These are phyloP conservation scores for Petrocephalus microphthalmus DNA, from an alignment of 2,113 vertebrate genomes.

Conservation along the genomic window DNA sequence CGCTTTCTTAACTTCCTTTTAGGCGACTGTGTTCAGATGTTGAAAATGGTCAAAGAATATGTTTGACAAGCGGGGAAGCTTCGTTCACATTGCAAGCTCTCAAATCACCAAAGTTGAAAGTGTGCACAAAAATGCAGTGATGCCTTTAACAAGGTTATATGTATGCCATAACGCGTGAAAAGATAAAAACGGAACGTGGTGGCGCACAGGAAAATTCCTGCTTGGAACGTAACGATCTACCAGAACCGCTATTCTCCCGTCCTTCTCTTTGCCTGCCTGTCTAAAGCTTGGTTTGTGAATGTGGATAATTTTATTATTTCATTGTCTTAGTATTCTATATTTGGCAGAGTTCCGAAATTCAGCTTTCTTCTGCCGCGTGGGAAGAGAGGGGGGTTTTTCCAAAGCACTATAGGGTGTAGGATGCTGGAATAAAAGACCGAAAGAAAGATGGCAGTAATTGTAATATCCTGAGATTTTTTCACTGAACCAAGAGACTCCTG, in stretches of 20 bases:
- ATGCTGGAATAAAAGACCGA: conserved; percentile 68
- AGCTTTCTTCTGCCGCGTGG: conserved; percentile 49
- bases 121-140: not conserved
- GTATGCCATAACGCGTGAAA: not conserved
- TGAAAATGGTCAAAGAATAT: not conserved
- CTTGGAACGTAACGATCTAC: not conserved
- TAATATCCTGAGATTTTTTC: conserved; percentile 71
- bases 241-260: not conserved
- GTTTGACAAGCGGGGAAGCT: not conserved
- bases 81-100: not conserved
- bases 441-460: conserved; percentile 78
- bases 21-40: not conserved
- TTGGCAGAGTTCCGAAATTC: conserved; percentile 52
- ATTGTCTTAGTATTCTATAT: conserved; percentile 42
- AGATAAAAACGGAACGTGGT: not conserved
- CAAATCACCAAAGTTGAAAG: not conserved
- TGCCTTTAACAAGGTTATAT: not conserved
- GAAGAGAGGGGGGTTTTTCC: conserved; percentile 36
- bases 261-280: not conserved
- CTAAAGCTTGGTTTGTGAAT: not conserved
- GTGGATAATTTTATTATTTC: conserved; percentile 30
- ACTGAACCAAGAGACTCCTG: conserved; percentile 57
- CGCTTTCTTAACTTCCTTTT: not conserved
- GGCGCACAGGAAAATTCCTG: not conserved
- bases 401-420: conserved; percentile 68